Percentiles rank a stretch among this genome's conserved stretches.
These are phyloP conservation scores for Macroglossus sobrinus DNA, from an alignment of 2,113 vertebrate species.

Conservation along the genomic window DNA sequence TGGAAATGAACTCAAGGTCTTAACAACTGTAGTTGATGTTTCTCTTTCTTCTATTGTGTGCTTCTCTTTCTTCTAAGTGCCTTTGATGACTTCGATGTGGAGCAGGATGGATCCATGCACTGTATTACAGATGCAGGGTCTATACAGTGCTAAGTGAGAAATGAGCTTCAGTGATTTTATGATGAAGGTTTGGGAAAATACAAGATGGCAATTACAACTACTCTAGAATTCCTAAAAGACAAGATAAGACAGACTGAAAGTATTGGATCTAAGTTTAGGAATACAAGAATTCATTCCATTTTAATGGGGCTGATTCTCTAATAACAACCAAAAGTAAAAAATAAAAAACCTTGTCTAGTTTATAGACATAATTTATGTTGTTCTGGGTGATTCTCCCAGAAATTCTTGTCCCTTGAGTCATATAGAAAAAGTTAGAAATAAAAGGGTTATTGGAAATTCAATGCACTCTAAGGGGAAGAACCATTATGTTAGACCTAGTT, in stretches of 20 bases:
- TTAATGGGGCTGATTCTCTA: not conserved
- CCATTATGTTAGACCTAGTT: not conserved
- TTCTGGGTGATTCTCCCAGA: not conserved
- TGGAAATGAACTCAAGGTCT: not conserved
- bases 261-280: not conserved
- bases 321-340: not conserved
- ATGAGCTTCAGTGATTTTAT: not conserved
- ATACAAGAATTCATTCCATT: not conserved
- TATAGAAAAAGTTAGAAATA: not conserved
- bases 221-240: not conserved
- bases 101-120: not conserved
- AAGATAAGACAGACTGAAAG: not conserved
- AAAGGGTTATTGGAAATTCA: not conserved
- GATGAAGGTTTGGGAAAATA: not conserved
- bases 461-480: not conserved
- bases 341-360: not conserved
- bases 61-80: not conserved
- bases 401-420: not conserved
- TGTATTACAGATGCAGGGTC: not conserved
- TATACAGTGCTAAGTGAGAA: not conserved
- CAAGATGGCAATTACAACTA: not conserved
- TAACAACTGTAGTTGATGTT: not conserved
- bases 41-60: not conserved
- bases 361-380: not conserved
- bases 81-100: not conserved